Base-by-base conservation (phyloP, 1,140 invertebrate species). In the Copidosoma floridanum region DNA sequence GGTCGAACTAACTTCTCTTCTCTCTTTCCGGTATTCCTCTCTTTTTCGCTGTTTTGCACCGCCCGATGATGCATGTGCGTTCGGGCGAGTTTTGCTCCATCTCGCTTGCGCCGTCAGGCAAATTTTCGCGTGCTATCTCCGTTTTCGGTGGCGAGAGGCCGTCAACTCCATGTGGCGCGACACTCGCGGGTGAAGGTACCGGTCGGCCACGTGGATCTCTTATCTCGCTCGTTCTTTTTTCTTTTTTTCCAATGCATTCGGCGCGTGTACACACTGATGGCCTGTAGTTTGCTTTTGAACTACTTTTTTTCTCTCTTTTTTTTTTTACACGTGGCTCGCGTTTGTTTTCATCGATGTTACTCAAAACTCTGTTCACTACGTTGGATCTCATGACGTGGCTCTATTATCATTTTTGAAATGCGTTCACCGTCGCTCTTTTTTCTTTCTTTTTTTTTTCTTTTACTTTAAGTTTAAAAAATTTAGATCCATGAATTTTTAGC, bases 291-390 rank as follows among this genome's bases (percentile, higher is more conserved):
- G 3, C 16, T 41, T 54, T 57, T 32, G 29, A n/a, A n/a, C n/a
- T n/a, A 60, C 56, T 43, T 51, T 63, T 12, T 38, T 54, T 41
- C 37, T 63, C 56, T 44, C 40, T 14, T 14, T 60, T 38, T 52
- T 51, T 48, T 40, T 20, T 18, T 29, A 27, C 32, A 12, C 55
- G 59, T 50, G 38, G 37, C 38, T 41, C 54, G 27, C 52, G 10
- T n/a, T 43, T 43, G 21, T 2, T 8, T n/a, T n/a, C n/a, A n/a
- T n/a, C n/a, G n/a, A n/a, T n/a, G n/a, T n/a, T n/a, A n/a, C n/a
- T n/a, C n/a, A n/a, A n/a, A n/a, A n/a, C n/a, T n/a, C n/a, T n/a
- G n/a, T n/a, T n/a, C n/a, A n/a, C n/a, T n/a, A n/a, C n/a, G n/a
- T n/a, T n/a, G n/a, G n/a, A n/a, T n/a, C n/a, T n/a, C n/a, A n/a